phyloP scores from a whole-genome alignment of 2,888 invertebrate species.

The Andricus quercusramuli region DNA sequence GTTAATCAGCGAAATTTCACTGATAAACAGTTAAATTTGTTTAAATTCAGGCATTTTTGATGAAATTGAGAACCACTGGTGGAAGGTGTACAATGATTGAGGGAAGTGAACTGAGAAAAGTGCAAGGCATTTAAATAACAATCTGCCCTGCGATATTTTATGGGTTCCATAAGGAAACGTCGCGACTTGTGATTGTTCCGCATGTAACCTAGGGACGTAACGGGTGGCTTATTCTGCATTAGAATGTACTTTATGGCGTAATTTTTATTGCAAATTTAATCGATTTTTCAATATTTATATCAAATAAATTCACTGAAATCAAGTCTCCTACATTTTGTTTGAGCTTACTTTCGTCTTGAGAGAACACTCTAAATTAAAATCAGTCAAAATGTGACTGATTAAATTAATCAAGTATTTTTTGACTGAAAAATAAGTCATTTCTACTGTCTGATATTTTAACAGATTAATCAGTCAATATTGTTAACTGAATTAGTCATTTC shows the following conservation, averaged over 20 bases:
- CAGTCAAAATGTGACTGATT: no score
- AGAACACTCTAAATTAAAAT: no score
- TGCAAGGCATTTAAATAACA: constrained; percentile 56
- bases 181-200: constrained; percentile 66
- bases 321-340: no score
- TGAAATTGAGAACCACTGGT: constrained; percentile 51
- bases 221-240: constrained; percentile 41
- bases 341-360: no score
- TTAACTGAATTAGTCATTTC: no score
- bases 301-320: no score
- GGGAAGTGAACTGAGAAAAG: constrained; percentile 50
- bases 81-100: constrained; percentile 44
- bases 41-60: background rate
- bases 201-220: constrained; percentile 48
- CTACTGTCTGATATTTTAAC: no score
- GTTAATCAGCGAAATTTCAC: no score
- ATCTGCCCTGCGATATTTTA: constrained; percentile 69
- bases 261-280: background rate
- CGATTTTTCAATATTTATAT: background rate
- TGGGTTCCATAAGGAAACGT: constrained; percentile 73
- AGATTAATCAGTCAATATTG: no score
- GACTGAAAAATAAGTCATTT: no score
- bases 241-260: background rate
- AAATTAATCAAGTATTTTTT: no score
- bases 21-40: no score